A percentile compares a stretch with the other conserved stretches of the same genome.
Evolutionary conservation across 2,113 vertebrate species (phyloP).

Genomic region (Phyllopteryx taeniolatus): DNA sequence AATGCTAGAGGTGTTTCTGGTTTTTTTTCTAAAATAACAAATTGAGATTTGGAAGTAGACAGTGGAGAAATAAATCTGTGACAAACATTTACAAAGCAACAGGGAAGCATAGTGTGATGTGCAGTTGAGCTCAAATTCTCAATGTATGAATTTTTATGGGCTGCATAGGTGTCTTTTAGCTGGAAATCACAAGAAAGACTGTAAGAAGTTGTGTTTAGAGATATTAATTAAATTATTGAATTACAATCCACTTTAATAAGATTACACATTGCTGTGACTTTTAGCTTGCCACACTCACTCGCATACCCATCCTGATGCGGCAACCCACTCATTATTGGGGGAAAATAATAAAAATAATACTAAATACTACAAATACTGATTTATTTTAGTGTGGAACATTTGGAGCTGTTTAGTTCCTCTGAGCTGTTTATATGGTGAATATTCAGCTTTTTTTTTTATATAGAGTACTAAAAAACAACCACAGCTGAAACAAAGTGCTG

Average conservation of each 20-base stretch:
- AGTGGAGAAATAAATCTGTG: slow-evolving; percentile 13
- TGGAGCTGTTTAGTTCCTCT: too few species aligned
- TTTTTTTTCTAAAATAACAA: slow-evolving; percentile 29
- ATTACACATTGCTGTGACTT: background rate
- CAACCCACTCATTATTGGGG: too few species aligned
- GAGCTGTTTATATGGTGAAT: too few species aligned
- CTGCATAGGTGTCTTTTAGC: background rate
- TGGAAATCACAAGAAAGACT: background rate
- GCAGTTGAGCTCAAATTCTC: background rate
- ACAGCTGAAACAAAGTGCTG: too few species aligned
- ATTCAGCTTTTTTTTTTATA: too few species aligned
- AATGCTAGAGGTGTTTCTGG: slow-evolving; percentile 30
- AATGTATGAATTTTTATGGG: background rate
- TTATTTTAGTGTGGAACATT: too few species aligned
- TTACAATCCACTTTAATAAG: background rate
- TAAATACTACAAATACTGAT: too few species aligned
- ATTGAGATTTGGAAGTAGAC: slow-evolving; percentile 34
- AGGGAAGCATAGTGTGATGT: background rate
- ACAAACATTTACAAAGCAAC: slow-evolving; percentile 14
- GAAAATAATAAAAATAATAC: too few species aligned
- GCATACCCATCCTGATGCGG: too few species aligned
- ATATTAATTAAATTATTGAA: background rate
- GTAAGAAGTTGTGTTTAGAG: background rate
- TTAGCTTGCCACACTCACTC: too few species aligned
- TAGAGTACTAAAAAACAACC: too few species aligned